A percentile compares a stretch with the other conserved stretches of the same genome.
These are phyloP conservation scores for Carollia perspicillata DNA, from an alignment of 2,113 vertebrate genomes.

Conservation along the genomic window DNA sequence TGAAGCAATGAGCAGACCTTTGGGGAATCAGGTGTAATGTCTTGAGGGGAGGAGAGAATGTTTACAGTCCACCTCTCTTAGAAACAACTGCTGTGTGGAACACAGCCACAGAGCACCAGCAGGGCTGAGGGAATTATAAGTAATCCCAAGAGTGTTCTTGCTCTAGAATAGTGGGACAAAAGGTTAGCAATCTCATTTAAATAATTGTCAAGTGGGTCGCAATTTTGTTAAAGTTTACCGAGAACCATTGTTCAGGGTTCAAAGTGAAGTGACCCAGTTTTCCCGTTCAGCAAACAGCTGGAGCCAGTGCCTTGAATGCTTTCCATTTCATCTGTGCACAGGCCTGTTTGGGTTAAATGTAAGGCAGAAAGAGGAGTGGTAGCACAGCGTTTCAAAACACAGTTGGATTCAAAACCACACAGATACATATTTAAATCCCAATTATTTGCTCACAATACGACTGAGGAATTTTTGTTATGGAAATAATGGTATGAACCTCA, in stretches of 20 bases:
- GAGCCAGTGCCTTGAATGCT: not conserved
- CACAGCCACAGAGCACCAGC: not conserved
- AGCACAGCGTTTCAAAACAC: not conserved
- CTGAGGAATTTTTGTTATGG: not conserved
- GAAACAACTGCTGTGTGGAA: not conserved
- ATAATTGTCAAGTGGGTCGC: not conserved
- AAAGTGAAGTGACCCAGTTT: not conserved
- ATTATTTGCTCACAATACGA: not conserved
- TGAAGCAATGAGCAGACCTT: not conserved
- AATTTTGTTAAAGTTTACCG: not conserved
- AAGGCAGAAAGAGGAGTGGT: not conserved
- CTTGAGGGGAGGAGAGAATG: not conserved
- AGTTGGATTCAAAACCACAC: not conserved
- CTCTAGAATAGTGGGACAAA: not conserved
- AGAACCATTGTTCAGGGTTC: not conserved
- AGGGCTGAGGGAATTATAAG: not conserved
- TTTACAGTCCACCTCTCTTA: not conserved
- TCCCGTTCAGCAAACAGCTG: not conserved
- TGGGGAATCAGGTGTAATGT: no score
- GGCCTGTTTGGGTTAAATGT: not conserved
- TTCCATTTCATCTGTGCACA: not conserved
- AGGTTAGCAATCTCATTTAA: not conserved
- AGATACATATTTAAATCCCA: not conserved
- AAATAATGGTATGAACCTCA: not conserved
- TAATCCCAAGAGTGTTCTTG: not conserved